Evolutionary conservation across 2,888 invertebrate genomes (phyloP).

Genomic region (Apodemia mormo): DNA sequence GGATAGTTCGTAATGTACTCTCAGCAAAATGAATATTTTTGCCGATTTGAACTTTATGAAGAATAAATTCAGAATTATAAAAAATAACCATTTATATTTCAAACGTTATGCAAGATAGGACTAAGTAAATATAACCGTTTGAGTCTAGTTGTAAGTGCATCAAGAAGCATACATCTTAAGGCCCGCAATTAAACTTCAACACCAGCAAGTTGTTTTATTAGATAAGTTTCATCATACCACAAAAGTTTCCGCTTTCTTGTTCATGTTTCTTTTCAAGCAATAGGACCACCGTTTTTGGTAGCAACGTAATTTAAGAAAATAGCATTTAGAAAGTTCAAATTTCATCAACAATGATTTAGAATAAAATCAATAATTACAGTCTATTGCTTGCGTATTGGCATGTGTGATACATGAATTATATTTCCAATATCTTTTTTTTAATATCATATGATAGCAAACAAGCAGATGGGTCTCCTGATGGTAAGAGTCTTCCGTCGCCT

Average conservation of each 20-base stretch:
- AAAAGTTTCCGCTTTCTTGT: background rate
- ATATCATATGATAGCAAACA: too few relatives aligned
- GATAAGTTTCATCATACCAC: constrained; percentile 1
- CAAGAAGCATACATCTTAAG: background rate
- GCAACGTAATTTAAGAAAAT: background rate
- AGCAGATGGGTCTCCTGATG: too few relatives aligned
- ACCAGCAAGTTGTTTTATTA: background rate
- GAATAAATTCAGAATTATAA: background rate
- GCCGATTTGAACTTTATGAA: background rate
- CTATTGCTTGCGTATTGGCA: too few relatives aligned
- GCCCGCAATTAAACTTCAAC: constrained; percentile 17
- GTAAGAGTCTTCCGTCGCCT: too few relatives aligned
- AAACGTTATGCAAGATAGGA: background rate
- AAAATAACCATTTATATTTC: background rate
- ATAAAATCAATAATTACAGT: too few relatives aligned
- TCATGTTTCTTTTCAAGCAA: background rate
- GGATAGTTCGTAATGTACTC: too few relatives aligned
- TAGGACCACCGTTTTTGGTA: background rate
- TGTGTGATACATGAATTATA: too few relatives aligned
- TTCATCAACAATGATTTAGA: background rate
- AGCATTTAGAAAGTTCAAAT: background rate
- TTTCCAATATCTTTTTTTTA: too few relatives aligned
- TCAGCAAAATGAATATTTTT: too few relatives aligned
- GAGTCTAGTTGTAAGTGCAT: background rate
- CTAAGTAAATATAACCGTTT: background rate